A percentile compares a stretch with the other conserved stretches of the same genome.
Conservation (phyloP, 2,113 vertebrate genomes). For the Centrocercus urophasianus region DNA sequence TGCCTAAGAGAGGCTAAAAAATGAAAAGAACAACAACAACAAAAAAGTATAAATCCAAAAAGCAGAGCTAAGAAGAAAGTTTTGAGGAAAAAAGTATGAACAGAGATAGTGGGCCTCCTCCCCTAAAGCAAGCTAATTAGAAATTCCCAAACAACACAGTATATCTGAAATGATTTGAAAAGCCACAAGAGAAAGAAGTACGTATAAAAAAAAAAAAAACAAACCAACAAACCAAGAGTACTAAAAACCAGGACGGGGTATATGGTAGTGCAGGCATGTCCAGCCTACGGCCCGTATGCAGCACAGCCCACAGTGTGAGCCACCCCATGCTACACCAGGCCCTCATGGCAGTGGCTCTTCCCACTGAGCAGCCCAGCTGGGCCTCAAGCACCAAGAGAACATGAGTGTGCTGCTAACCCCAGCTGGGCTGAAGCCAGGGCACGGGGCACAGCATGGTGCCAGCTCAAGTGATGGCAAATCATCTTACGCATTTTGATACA, state of each 20-base stretch:
- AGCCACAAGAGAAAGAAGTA: not conserved
- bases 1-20: not conserved
- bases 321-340: too few species aligned
- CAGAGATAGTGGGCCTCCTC: not conserved
- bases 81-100: not conserved
- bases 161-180: not conserved
- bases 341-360: too few species aligned
- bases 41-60: not conserved
- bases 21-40: not conserved
- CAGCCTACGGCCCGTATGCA: too few species aligned
- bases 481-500: too few species aligned
- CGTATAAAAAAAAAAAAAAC: not conserved
- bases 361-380: too few species aligned
- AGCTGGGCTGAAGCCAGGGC: too few species aligned
- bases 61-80: not conserved
- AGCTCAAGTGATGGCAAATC: too few species aligned
- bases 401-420: too few species aligned
- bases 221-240: not conserved
- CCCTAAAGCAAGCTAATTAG: not conserved
- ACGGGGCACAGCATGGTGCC: too few species aligned
- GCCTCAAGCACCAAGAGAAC: too few species aligned
- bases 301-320: too few species aligned
- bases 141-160: not conserved
- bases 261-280: not conserved
- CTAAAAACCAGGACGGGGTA: not conserved